Evolutionary conservation across 2,888 invertebrate species (phyloP).

Genomic region (Agrotis segetum): DNA sequence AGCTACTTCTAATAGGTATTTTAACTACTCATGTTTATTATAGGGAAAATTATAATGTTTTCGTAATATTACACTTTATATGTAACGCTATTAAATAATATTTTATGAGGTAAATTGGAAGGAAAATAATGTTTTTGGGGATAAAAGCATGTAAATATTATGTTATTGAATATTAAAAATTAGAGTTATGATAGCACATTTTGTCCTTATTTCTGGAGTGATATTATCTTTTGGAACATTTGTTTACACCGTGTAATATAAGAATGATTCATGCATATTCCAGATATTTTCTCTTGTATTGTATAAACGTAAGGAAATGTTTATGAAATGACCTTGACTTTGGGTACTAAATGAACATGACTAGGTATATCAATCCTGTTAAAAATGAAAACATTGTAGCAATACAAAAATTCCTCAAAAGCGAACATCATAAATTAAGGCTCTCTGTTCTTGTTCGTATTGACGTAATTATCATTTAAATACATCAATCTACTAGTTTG

Average conservation of each 20-base stretch:
- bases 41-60: not conserved
- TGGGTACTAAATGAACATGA: not conserved
- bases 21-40: constrained; percentile 5
- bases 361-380: not conserved
- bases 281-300: not conserved
- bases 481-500: not conserved
- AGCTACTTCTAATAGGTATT: constrained; percentile 46
- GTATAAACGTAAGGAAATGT: too few species aligned
- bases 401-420: too few species aligned
- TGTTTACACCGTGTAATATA: not conserved
- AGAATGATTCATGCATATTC: constrained; percentile 4
- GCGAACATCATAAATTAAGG: too few species aligned
- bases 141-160: constrained; percentile 27
- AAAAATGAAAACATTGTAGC: too few species aligned
- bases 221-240: not conserved
- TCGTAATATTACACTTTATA: not conserved
- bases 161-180: not conserved
- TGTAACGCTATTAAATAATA: not conserved
- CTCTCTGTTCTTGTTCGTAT: too few species aligned
- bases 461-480: too few species aligned
- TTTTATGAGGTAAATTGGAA: not conserved
- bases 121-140: not conserved
- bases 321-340: not conserved
- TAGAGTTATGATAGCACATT: not conserved
- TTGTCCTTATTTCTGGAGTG: constrained; percentile 3